A percentile compares a stretch with the other conserved stretches of the same genome.
Conservation (phyloP, 1,140 invertebrate species). For the Ruditapes philippinarum region DNA sequence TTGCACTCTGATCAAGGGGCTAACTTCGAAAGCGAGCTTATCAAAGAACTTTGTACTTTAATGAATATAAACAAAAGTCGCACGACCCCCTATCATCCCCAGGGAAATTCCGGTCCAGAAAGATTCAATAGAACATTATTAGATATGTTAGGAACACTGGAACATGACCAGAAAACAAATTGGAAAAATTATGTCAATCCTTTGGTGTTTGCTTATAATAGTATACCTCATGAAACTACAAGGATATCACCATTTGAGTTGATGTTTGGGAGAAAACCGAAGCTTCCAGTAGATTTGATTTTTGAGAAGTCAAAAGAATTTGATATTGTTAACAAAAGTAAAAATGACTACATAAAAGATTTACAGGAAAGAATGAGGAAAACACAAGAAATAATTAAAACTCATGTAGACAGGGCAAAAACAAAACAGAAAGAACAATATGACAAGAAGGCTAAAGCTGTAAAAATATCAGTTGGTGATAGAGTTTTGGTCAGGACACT, state of each 20-base stretch:
- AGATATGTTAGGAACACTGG: constrained; percentile 47
- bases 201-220: constrained; percentile 59
- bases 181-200: constrained; percentile 55
- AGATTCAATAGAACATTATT: constrained; percentile 59
- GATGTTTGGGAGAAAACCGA: constrained; percentile 60
- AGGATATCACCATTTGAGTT: constrained; percentile 40
- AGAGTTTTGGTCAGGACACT: constrained; percentile 30
- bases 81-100: constrained; percentile 62
- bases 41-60: constrained; percentile 21
- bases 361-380: neutral
- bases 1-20: constrained; percentile 41
- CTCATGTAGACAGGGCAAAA: neutral
- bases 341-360: neutral
- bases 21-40: constrained; percentile 35
- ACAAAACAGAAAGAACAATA: constrained; percentile 36
- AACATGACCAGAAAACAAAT: constrained; percentile 34
- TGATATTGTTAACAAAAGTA: neutral
- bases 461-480: constrained; percentile 16
- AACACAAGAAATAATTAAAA: neutral
- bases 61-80: constrained; percentile 4
- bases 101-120: constrained; percentile 40
- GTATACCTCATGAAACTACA: constrained; percentile 47
- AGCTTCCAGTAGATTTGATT: neutral
- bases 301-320: too few relatives aligned
- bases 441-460: constrained; percentile 38